Evolutionary conservation across 2,888 invertebrate species (phyloP), one percentile per base, ranked within the genome.

Genomic region (Dichetophora obliterata): DNA sequence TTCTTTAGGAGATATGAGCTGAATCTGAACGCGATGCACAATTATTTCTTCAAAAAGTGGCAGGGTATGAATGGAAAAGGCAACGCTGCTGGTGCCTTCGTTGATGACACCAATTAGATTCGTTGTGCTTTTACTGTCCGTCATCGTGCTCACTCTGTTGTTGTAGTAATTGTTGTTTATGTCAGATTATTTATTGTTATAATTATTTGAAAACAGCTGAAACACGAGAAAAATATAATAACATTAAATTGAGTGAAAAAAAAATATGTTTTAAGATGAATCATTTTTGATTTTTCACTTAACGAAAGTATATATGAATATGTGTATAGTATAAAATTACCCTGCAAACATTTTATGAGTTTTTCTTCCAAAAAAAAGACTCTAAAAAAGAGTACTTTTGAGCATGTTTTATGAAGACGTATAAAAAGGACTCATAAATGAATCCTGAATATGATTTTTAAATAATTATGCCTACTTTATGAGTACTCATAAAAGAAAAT

Each of bases 51-150:
- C 93, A 24, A 94, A 93, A 61, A 94, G 93, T 77, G 94, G 94
- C 22, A 94, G 94, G 84, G 93, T 93, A 88, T 93, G 95, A 80
- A 96, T 82, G 9, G 96, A 93, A 91, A 98, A 96, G 83, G 96
- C 91, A 68, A 95, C 93, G 63, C 96, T 96, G 84, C 96, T 95
- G n/a, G 98, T 98, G 80, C 98, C 98, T 87, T 98, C 97, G 87
- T 98, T 98, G 78, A 99, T 95, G 48, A 97, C 98, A 22, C 96
- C 98, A 71, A 99, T 92, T 52, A 98, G 90, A 24, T 86, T 85
- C 66, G 84, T 78, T 9, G 81, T 76, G 37, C 82, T 83, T 77
- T 79, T 85, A 83, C 34, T 85, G 84, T 75, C 85, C 85, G 34
- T 85, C 85, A 71, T 61, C 37, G 1, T 61, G 66, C 0, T 65